Evolutionary conservation across 2,888 invertebrate species (phyloP), one percentile per base, ranked within the genome.

Genomic region (Argyresthia goedartella): DNA sequence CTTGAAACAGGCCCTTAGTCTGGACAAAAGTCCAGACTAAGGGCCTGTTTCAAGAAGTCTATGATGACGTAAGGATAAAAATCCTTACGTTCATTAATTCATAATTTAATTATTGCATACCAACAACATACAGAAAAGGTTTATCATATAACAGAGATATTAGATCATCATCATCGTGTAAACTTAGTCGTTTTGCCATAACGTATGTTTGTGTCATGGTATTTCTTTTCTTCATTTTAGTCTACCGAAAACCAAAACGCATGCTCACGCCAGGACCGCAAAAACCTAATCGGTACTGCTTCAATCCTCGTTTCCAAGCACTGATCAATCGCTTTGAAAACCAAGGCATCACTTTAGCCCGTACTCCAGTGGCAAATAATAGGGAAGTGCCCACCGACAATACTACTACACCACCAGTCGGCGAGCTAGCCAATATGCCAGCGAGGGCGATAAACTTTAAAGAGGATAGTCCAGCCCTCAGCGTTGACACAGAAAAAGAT

Each of bases 371-470:
- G 1, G 65, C 57, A 39, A 59, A 56, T 16, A 69, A 65, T 36
- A 64, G 69, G 44, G 74, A 72, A 4, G 52, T 57, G 15, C 62
- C 62, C 13, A 34, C 10, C 4, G 10, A 35, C 7, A 67, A 72
- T 42, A 81, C 77, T 54, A 72, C 61, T 36, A 84, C 85, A 0
- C 82, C 87, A 33, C 74, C 78, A 1, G 69, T 75, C 0, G 73
- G 69, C 1, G 81, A 82, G 16, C 73, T 71, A 25, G 61, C 68
- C 9, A 69, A 67, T 39, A 68, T 74, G 55, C 77, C 71, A 46
- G 85, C 85, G 0, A 71, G 87, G 57, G 81, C 87, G 9, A 87
- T 87, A 55, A 75, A 81, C 60, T 87, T 87, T 59, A 85, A 82
- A 67, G 81, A 84, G 50, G 81, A 82, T 46, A 85, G 84, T 56